A percentile compares a stretch with the other conserved stretches of the same genome.
These are phyloP conservation scores for Leptinotarsa rubiginosa DNA, from an alignment of 2,888 invertebrate species.

Conservation along the genomic window DNA sequence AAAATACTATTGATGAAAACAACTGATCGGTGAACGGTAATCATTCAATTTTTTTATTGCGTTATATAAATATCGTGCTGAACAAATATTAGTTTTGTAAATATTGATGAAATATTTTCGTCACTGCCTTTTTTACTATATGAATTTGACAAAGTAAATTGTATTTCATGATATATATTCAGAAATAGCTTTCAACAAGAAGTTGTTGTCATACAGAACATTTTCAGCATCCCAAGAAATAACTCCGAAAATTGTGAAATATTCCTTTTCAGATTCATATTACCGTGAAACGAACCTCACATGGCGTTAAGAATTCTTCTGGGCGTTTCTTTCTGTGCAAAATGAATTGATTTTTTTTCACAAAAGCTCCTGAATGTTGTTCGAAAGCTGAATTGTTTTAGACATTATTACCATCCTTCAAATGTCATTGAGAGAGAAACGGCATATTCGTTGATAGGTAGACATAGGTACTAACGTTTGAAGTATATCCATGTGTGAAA, in stretches of 20 bases:
- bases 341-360: neutral
- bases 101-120: too few species aligned
- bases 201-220: neutral
- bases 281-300: constrained; percentile 3
- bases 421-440: neutral
- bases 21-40: too few species aligned
- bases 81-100: too few species aligned
- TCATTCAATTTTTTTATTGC: too few species aligned
- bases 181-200: too few species aligned
- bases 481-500: neutral
- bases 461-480: neutral
- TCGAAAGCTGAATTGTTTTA: neutral
- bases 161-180: too few species aligned
- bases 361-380: neutral
- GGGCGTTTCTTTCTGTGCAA: neutral
- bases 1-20: too few species aligned
- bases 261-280: neutral
- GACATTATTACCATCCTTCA: neutral
- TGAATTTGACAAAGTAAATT: too few species aligned
- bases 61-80: too few species aligned
- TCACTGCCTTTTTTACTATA: too few species aligned
- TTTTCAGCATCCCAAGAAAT: neutral
- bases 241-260: neutral
- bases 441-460: neutral
- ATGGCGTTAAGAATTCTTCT: neutral